phyloP scores from a whole-genome alignment of 2,888 invertebrate species.

The Hemistola chrysoprasaria region DNA sequence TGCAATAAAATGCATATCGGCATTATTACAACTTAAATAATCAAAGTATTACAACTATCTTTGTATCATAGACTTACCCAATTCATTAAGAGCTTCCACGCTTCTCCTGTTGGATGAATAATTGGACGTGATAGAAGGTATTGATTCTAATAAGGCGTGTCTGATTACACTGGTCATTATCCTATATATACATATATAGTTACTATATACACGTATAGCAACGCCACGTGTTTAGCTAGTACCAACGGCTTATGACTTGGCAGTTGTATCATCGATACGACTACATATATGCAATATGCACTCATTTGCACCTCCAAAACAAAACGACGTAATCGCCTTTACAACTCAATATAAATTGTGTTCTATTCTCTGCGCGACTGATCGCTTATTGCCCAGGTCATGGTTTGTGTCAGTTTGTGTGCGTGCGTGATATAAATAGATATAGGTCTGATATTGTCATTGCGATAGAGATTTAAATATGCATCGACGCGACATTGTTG shows the following conservation, averaged over 20 bases:
- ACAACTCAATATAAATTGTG: conserved; percentile 22
- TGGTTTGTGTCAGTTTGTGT: conserved; percentile 24
- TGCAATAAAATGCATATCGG: conserved; percentile 33
- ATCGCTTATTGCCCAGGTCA: conserved; percentile 25
- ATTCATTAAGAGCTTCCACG: conserved; percentile 24
- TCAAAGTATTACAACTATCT: conserved; percentile 38
- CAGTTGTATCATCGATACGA: conserved; percentile 51
- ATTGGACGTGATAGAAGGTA: conserved; percentile 10
- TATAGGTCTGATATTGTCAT: conserved; percentile 42
- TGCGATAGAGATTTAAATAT: conserved; percentile 60
- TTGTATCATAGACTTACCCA: conserved; percentile 29
- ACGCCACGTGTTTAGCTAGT: conserved; percentile 59
- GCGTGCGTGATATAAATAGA: conserved; percentile 52
- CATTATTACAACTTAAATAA: conserved; percentile 35
- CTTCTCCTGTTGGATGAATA: conserved; percentile 6
- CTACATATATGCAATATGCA: conserved; percentile 32
- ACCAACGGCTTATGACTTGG: conserved; percentile 51
- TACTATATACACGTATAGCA: conserved; percentile 35
- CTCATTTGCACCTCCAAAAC: conserved; percentile 16
- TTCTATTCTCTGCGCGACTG: conserved; percentile 21
- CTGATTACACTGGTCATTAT: conserved; percentile 40
- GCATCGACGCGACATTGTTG: conserved; percentile 58
- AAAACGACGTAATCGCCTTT: conserved; percentile 27
- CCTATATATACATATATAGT: too few species aligned
- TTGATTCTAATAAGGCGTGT: conserved; percentile 30